These are phyloP conservation scores for Leptatherina wallacei DNA, from an alignment of 2,797 vertebrate genomes.

Conservation along the genomic window DNA sequence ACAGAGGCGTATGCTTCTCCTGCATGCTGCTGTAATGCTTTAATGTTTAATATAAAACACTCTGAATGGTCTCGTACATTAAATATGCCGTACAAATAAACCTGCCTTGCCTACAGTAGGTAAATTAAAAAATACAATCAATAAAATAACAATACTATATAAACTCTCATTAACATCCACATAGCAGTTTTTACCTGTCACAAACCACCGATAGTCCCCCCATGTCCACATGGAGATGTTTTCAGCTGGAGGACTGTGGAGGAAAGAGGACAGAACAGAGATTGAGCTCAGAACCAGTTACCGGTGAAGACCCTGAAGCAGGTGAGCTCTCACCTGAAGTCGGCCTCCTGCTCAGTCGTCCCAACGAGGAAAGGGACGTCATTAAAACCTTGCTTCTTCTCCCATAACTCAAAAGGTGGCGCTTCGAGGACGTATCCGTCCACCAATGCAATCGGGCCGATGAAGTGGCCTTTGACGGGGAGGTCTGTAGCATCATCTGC, in stretches of 20 bases:
- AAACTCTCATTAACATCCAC: not conserved
- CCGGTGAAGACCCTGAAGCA: not conserved
- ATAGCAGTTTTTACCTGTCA: constrained; percentile 69
- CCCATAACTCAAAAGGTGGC: constrained; percentile 77
- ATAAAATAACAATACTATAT: too few relatives aligned
- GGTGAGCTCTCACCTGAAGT: constrained; percentile 71
- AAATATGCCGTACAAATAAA: too few relatives aligned
- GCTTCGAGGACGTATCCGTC: constrained; percentile 81
- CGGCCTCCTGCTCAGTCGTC: constrained; percentile 81
- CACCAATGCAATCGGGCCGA: constrained; percentile 77
- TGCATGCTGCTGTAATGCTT: too few relatives aligned
- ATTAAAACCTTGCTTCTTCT: constrained; percentile 60
- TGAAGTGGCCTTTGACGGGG: constrained; percentile 68
- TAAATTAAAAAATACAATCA: too few relatives aligned
- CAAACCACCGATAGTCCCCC: constrained; percentile 81
- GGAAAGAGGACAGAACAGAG: constrained; percentile 5
- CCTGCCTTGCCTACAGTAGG: too few relatives aligned
- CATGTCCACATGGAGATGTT: constrained; percentile 84
- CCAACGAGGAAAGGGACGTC: constrained; percentile 84
- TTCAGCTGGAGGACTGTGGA: constrained; percentile 66
- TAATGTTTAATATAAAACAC: too few relatives aligned
- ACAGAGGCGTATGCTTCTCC: too few relatives aligned
- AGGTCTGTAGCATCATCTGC: constrained; percentile 66
- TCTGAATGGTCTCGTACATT: too few relatives aligned
- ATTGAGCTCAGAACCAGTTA: not conserved